A percentile compares a stretch with the other conserved stretches of the same genome.
Conservation (phyloP, 64 coral and sea anemone species). For the Montipora cactus region DNA sequence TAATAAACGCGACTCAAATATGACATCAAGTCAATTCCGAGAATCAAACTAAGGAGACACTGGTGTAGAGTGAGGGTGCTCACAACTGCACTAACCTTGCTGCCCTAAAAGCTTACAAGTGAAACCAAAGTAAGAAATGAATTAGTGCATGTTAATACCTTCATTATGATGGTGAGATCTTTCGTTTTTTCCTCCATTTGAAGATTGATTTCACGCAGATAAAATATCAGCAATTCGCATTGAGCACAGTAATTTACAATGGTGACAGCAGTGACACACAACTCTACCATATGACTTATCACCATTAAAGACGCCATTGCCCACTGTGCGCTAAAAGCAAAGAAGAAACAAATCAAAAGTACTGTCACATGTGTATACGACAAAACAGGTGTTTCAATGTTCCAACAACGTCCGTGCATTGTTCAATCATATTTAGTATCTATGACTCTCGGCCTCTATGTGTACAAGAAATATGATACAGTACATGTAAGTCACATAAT, state of each 20-base stretch:
- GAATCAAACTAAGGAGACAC: too few relatives aligned
- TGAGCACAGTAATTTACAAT: constrained; percentile 90
- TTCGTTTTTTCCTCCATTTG: constrained; percentile 96
- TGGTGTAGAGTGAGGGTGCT: too few relatives aligned
- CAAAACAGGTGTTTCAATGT: too few relatives aligned
- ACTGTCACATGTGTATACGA: too few relatives aligned
- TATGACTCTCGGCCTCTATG: too few relatives aligned
- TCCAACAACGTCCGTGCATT: too few relatives aligned
- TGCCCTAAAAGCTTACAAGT: neutral
- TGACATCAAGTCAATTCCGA: too few relatives aligned
- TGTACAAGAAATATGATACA: too few relatives aligned
- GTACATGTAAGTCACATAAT: too few relatives aligned
- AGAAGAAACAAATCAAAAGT: neutral
- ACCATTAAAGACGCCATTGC: constrained; percentile 66
- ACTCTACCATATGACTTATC: constrained; percentile 71
- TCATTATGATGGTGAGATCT: constrained; percentile 83
- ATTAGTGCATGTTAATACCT: constrained; percentile 44
- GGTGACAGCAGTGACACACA: constrained; percentile 76
- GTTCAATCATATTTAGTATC: too few relatives aligned
- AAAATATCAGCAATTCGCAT: constrained; percentile 92
- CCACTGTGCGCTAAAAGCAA: constrained; percentile 66
- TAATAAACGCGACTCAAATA: too few relatives aligned
- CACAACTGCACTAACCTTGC: too few relatives aligned
- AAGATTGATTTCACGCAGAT: constrained; percentile 74
- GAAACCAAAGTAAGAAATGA: neutral